Evolutionary conservation across 2,113 vertebrate genomes (phyloP).

Genomic region (Atlantisia rogersi): DNA sequence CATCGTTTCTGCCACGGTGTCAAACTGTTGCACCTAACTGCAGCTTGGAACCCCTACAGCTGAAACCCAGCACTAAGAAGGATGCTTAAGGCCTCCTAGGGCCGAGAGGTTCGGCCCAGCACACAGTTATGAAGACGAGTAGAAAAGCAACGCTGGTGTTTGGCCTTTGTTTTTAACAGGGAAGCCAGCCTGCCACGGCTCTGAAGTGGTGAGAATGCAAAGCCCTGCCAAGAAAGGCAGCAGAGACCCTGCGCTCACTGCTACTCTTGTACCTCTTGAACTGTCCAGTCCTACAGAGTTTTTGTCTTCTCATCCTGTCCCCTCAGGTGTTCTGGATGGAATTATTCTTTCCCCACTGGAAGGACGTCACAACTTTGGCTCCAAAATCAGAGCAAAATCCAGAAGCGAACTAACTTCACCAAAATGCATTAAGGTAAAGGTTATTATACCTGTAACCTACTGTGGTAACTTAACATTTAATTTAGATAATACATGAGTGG

Average conservation of each 20-base stretch:
- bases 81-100: background rate
- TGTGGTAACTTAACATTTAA: background rate
- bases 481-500: background rate
- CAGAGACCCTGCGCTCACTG: background rate
- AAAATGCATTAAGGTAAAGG: background rate
- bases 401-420: background rate
- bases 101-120: background rate
- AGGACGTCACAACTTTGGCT: background rate
- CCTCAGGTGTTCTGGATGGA: background rate
- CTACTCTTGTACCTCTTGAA: background rate
- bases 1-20: background rate
- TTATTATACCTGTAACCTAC: background rate
- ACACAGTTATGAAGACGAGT: accelerated
- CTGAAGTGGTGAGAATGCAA: background rate
- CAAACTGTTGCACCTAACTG: background rate
- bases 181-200: background rate
- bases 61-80: background rate
- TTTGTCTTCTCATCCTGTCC: background rate
- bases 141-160: background rate
- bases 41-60: background rate
- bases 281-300: background rate
- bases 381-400: background rate
- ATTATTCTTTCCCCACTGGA: background rate
- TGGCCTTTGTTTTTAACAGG: background rate
- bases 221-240: background rate